Evolutionary conservation across 2,113 vertebrate species (phyloP).

Genomic region (Nothobranchius kuhntae): DNA sequence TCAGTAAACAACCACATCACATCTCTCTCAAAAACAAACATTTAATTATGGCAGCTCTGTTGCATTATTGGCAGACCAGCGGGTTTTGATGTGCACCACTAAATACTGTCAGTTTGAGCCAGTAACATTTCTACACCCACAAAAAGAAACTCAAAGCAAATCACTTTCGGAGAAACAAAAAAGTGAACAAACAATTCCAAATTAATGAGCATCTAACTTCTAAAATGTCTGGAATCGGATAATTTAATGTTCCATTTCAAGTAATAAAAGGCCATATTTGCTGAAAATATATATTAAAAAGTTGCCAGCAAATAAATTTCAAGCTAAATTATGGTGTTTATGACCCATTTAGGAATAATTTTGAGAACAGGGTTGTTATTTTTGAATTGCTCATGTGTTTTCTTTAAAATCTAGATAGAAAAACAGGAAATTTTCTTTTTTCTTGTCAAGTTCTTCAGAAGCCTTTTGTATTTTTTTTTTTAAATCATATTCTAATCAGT

Average conservation of each 20-base stretch:
- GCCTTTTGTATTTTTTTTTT: too few species aligned
- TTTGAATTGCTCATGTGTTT: background rate
- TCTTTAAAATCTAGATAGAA: background rate
- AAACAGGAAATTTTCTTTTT: background rate
- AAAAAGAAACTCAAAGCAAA: constrained; percentile 58
- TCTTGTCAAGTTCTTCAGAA: too few species aligned
- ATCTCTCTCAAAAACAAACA: constrained; percentile 61
- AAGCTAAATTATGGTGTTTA: constrained; percentile 9
- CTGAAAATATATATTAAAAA: constrained; percentile 10
- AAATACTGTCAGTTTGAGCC: constrained; percentile 47
- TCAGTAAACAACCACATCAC: constrained; percentile 67
- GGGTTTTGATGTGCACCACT: constrained; percentile 56
- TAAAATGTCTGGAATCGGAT: constrained; percentile 48
- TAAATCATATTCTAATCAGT: too few species aligned
- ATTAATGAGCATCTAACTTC: constrained; percentile 49
- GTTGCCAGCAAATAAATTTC: constrained; percentile 12
- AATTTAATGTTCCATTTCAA: constrained; percentile 41
- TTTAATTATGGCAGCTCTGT: constrained; percentile 56
- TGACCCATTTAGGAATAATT: constrained; percentile 8
- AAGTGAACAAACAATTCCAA: constrained; percentile 42
- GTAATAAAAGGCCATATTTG: constrained; percentile 43
- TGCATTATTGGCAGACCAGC: constrained; percentile 33
- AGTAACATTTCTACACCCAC: constrained; percentile 47
- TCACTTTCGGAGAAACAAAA: constrained; percentile 44
- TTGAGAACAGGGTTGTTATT: constrained; percentile 3